Evolutionary conservation across 2,888 invertebrate genomes (phyloP), one percentile per base, ranked within the genome.

Genomic region (Mythimna lalbum): DNA sequence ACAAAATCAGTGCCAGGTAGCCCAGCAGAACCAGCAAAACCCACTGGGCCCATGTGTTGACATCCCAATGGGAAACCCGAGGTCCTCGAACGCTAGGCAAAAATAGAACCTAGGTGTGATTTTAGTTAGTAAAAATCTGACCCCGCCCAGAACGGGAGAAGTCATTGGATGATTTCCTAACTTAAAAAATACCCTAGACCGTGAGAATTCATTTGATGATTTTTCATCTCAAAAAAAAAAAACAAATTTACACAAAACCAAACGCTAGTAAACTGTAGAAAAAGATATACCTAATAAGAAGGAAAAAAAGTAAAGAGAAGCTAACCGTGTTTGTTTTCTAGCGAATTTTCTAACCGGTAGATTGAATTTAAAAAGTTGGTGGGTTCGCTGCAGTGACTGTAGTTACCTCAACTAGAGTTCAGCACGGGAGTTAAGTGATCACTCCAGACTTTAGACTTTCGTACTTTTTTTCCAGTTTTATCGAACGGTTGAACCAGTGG

Each of bases 341-440:
- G 81, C 77, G 84, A 86, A 83, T 85, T 87, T 88, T 82, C 85
- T 84, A 87, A 87, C 83, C 81, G 83, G 81, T 84, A 82, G 81
- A 90, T 89, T 87, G 86, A 90, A 88, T 90, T 88, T 85, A 87
- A 87, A 43, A 90, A 85, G 84, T 90, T 87, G 74, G 69, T 71
- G 69, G 52, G 56, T 63, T 63, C 63, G 36, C 61, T 74, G 64
- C 63, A 81, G 84, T 77, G 69, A 66, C 70, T 70, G 73, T 67
- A 83, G 82, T 82, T 84, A 80, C 80, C 84, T 71, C 86, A 65
- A 63, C 80, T 57, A 47, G 77, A 78, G 76, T 82, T 80, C 74
- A 67, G 76, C 72, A 59, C 62, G 63, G 64, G 63, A 86, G 86
- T 82, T 86, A 81, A 84, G 81, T 76, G 86, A 82, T 78, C 85